Conservation (phyloP, 2,888 invertebrate genomes). For the Cheilosia scutellata region DNA sequence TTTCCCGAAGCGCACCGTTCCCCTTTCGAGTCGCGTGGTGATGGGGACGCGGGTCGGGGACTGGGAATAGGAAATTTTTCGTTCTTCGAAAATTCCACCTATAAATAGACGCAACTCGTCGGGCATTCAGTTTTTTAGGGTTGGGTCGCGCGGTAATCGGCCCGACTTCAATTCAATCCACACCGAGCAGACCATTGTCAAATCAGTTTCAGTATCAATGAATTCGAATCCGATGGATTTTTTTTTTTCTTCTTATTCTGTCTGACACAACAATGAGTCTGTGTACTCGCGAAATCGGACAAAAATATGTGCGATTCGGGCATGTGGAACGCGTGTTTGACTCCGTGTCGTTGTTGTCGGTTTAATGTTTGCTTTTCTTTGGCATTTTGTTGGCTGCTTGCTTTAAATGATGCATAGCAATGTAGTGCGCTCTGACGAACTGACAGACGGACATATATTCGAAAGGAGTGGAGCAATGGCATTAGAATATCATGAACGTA, state of each 20-base stretch:
- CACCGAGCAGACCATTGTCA: conserved; percentile 52
- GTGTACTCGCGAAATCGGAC: conserved; percentile 13
- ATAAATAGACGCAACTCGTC: conserved; percentile 45
- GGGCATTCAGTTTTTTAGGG: conserved; percentile 51
- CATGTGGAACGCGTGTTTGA: conserved; percentile 61
- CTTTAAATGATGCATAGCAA: conserved; percentile 59
- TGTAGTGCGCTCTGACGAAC: conserved; percentile 17
- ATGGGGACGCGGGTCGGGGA: background rate
- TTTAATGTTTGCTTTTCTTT: conserved; percentile 37
- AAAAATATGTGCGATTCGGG: conserved; percentile 41
- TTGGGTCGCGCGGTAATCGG: conserved; percentile 54
- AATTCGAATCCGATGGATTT: conserved; percentile 49
- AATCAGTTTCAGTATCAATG: conserved; percentile 59
- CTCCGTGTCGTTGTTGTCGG: background rate
- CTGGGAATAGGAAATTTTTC: conserved; percentile 36
- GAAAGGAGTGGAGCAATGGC: conserved; percentile 54
- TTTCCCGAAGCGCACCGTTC: conserved; percentile 25
- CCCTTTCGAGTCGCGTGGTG: background rate
- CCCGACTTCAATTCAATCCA: conserved; percentile 12
- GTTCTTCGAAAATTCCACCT: conserved; percentile 43
- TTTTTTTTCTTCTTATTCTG: conserved; percentile 21
- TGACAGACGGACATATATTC: conserved; percentile 20
- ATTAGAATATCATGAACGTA: conserved; percentile 55
- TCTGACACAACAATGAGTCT: conserved; percentile 20
- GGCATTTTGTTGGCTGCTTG: conserved; percentile 30